Conservation (phyloP, 2,113 vertebrate species). For the Daphoenositta chrysoptera region DNA sequence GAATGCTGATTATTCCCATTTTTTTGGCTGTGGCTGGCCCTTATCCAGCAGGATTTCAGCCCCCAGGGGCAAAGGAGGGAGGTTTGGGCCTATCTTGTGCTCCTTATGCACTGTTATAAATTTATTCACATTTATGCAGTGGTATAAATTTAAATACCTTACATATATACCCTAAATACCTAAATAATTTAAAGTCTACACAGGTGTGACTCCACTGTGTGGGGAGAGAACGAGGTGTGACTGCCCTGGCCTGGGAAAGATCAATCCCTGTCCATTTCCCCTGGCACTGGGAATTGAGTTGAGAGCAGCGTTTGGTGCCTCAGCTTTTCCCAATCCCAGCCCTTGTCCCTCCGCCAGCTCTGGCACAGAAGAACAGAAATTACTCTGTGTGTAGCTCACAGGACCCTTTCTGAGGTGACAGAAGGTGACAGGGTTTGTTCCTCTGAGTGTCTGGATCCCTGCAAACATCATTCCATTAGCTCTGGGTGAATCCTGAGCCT, state of each 20-base stretch:
- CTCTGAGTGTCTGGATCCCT: neutral
- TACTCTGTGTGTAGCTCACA: neutral
- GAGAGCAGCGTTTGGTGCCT: neutral
- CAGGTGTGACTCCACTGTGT: rapidly evolving
- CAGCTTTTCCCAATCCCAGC: neutral
- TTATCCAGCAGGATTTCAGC: neutral
- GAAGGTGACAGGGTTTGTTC: neutral
- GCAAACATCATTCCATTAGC: neutral
- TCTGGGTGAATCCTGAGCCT: neutral
- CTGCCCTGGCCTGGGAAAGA: neutral
- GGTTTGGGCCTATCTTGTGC: rapidly evolving
- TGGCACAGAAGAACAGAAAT: neutral
- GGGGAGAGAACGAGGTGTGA: neutral
- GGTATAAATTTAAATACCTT: neutral
- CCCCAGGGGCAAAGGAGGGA: neutral
- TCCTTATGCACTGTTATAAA: rapidly evolving
- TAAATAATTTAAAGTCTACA: neutral
- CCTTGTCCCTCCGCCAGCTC: neutral
- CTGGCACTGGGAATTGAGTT: neutral
- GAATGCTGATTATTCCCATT: neutral
- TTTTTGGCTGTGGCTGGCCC: neutral
- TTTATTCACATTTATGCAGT: neutral
- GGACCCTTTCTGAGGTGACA: neutral
- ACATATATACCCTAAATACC: neutral
- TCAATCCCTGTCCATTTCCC: rapidly evolving